Evolutionary conservation across 2,888 invertebrate genomes (phyloP), one percentile per base, ranked within the genome.

Genomic region (Drosophila pseudotakahashii): DNA sequence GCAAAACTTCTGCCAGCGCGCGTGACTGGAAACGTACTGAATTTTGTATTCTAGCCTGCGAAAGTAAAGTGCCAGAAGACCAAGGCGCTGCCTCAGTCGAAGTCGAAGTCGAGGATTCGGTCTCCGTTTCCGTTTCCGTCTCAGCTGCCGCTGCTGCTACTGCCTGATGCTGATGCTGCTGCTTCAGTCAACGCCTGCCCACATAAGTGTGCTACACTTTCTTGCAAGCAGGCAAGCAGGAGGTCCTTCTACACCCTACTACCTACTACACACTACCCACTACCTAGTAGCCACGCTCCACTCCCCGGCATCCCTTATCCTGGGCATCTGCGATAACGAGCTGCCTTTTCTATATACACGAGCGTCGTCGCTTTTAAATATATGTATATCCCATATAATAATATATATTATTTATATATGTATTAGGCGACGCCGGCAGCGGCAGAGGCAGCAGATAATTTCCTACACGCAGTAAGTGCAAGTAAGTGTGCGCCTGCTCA

Each of bases 21-120:
- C 77, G 89, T 83, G 89, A 89, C 89, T 89, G 80, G 81, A 80
- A 89, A 89, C 89, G 89, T 79, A 89, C 89, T 89, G 88, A 89
- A 89, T 84, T 81, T 88, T 78, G 86, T 78, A 81, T 81, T 81
- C 75, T 76, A 75, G 76, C 73, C 77, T 75, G 76, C 77, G 76
- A 80, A 83, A 88, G 82, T 86, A 76, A 83, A 83, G 75, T 79
- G 82, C 77, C 85, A 81, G 79, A 88, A 83, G 88, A 76, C 80
- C 74, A 89, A 85, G 84, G 88, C 89, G 89, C 82, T 89, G 88
- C 75, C 86, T 60, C 62, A 73, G 73, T 64, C 70, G 70, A 69
- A 57, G 67, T 70, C 59, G 59, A 58, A 58, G 59, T 59, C 59
- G 58, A 58, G 58, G 58, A 58, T 11, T 62, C 62, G 47, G 62